A percentile compares a stretch with the other conserved stretches of the same genome.
Evolutionary conservation across 2,888 invertebrate genomes (phyloP).

Genomic region (Idaea biselata): DNA sequence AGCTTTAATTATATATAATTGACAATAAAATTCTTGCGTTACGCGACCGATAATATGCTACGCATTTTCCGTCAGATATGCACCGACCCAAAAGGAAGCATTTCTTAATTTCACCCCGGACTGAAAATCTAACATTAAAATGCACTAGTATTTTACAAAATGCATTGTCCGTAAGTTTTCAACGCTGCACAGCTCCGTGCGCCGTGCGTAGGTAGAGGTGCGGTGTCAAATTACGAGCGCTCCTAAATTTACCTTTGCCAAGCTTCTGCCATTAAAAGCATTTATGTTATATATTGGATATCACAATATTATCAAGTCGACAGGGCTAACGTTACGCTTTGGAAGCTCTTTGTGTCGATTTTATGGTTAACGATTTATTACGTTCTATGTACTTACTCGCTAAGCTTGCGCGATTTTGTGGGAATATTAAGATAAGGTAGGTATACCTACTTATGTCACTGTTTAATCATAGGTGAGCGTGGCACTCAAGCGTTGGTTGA

Average conservation of each 20-base stretch:
- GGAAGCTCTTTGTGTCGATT: background rate
- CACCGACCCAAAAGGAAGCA: background rate
- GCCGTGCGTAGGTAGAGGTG: slow-evolving; percentile 53
- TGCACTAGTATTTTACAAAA: background rate
- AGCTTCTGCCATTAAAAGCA: slow-evolving; percentile 77
- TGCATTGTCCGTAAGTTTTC: background rate
- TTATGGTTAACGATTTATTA: slow-evolving; percentile 8
- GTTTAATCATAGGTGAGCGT: no score
- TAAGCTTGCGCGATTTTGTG: background rate
- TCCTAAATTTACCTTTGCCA: slow-evolving; percentile 77
- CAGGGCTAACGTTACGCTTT: slow-evolving; percentile 44
- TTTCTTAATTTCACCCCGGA: background rate
- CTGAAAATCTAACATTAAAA: background rate
- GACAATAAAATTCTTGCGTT: no score
- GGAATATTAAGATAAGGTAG: no score
- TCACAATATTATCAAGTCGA: slow-evolving; percentile 61
- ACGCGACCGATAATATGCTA: no score
- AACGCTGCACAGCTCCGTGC: background rate
- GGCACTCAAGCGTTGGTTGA: no score
- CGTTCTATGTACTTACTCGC: background rate
- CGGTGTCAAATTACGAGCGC: slow-evolving; percentile 67
- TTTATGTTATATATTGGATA: slow-evolving; percentile 75
- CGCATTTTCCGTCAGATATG: no score
- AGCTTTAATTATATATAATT: no score
- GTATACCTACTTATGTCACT: no score